Conservation (phyloP, 2,113 vertebrate genomes). For the Lucifuga dentata region DNA sequence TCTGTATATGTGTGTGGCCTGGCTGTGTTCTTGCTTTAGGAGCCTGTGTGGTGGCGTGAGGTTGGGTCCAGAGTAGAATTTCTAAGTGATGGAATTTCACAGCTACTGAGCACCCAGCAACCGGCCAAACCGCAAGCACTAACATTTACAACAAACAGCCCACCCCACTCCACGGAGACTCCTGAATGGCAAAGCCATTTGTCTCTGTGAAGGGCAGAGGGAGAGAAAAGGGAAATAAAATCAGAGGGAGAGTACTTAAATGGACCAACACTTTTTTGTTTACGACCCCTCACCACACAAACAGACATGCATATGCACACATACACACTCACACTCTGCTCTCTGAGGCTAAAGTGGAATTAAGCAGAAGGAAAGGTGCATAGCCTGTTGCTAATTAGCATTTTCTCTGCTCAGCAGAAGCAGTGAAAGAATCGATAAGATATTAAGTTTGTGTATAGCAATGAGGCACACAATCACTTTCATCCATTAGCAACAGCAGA, state of each 20-base stretch:
- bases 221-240: slow-evolving; percentile 76
- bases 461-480: slow-evolving; percentile 85
- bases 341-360: slow-evolving; percentile 75
- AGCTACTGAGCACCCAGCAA: slow-evolving; percentile 69
- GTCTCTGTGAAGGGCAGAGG: slow-evolving; percentile 84
- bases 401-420: slow-evolving; percentile 94
- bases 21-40: slow-evolving; percentile 52
- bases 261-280: slow-evolving; percentile 88
- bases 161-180: slow-evolving; percentile 75
- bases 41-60: slow-evolving; percentile 59
- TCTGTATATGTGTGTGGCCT: slow-evolving; percentile 2
- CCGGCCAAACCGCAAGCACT: slow-evolving; percentile 76
- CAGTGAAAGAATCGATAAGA: slow-evolving; percentile 87
- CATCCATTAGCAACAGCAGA: slow-evolving; percentile 78
- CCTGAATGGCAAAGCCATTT: slow-evolving; percentile 85
- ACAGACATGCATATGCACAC: slow-evolving; percentile 27
- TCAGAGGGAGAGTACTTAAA: slow-evolving; percentile 75
- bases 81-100: slow-evolving; percentile 84
- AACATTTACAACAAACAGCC: slow-evolving; percentile 82
- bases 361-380: slow-evolving; percentile 75
- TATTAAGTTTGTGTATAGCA: slow-evolving; percentile 91
- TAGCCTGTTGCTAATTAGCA: slow-evolving; percentile 89
- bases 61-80: slow-evolving; percentile 80
- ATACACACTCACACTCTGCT: slow-evolving; percentile 29
- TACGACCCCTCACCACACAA: slow-evolving; percentile 81